Conservation (phyloP, 2,113 vertebrate genomes). For the Neodontobutis hainanensis region DNA sequence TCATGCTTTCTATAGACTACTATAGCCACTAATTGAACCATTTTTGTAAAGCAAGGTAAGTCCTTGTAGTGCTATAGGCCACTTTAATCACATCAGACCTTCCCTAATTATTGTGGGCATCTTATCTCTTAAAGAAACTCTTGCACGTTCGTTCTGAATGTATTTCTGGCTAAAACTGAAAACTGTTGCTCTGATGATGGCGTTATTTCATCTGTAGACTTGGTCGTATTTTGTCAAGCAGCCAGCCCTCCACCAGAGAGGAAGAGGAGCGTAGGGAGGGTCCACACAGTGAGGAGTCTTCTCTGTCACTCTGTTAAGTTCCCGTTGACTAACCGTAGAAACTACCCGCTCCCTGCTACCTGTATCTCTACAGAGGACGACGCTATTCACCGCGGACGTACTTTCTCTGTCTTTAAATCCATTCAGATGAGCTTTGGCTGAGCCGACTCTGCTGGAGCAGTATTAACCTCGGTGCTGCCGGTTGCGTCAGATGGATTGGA, state of each 20-base stretch:
- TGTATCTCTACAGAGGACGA: slow-evolving; percentile 23
- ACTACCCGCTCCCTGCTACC: slow-evolving; percentile 17
- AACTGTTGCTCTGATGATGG: slow-evolving; percentile 22
- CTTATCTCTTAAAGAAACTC: not conserved
- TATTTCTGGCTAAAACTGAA: not conserved
- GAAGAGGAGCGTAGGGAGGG: slow-evolving; percentile 10
- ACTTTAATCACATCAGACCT: not conserved
- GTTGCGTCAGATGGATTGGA: slow-evolving; percentile 25
- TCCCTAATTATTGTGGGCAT: not conserved
- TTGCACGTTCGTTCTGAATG: not conserved
- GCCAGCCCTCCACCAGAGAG: slow-evolving; percentile 20
- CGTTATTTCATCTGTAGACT: slow-evolving; percentile 33
- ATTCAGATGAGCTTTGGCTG: slow-evolving; percentile 66
- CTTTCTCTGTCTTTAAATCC: slow-evolving; percentile 56
- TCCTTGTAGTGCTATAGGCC: not conserved
- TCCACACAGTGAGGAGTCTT: slow-evolving; percentile 21
- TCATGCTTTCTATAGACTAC: slow-evolving; percentile 37
- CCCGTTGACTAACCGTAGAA: slow-evolving; percentile 2
- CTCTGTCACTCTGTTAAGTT: slow-evolving; percentile 31
- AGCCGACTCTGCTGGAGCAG: slow-evolving; percentile 39
- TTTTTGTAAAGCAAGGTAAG: slow-evolving; percentile 16
- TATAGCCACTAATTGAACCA: slow-evolving; percentile 11
- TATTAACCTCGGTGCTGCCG: slow-evolving; percentile 57
- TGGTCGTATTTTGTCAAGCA: slow-evolving; percentile 21
- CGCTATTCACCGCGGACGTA: slow-evolving; percentile 13